Percentiles rank a stretch among this genome's conserved stretches.
These are phyloP conservation scores for Scalopus aquaticus DNA, from an alignment of 2,113 vertebrate species.

Conservation along the genomic window DNA sequence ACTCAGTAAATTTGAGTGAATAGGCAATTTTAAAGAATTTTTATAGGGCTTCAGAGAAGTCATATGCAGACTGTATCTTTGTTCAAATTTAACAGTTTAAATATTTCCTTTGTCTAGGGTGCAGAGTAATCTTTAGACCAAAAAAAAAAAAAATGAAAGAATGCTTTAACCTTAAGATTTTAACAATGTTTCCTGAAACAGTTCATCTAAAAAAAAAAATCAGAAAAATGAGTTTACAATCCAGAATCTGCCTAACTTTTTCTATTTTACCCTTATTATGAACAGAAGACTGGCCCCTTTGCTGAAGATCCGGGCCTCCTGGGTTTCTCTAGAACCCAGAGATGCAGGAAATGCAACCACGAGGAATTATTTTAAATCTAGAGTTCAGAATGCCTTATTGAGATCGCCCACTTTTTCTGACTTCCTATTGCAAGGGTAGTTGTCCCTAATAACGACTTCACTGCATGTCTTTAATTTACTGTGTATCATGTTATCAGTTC, in stretches of 20 bases:
- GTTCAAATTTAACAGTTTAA: constrained; percentile 99
- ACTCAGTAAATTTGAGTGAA: constrained; percentile 99
- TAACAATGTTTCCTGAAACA: constrained; percentile 65
- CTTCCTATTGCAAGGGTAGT: constrained; percentile 71
- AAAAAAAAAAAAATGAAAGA: constrained; percentile 74
- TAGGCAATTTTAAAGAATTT: constrained; percentile 99
- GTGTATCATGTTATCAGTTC: constrained; percentile 71
- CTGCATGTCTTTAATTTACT: constrained; percentile 77
- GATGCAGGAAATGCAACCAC: constrained; percentile 60
- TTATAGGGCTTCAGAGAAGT: constrained; percentile 97
- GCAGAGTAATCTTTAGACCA: constrained; percentile 92
- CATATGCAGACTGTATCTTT: constrained; percentile 97
- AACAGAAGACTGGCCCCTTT: neutral
- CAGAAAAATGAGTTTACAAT: neutral
- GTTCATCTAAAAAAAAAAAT: neutral
- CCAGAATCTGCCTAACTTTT: constrained; percentile 46
- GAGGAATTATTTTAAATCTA: constrained; percentile 62
- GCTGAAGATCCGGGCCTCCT: neutral
- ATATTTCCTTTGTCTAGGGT: constrained; percentile 97
- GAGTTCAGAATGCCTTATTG: constrained; percentile 70
- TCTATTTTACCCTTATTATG: neutral
- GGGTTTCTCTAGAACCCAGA: constrained; percentile 65
- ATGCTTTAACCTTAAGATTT: constrained; percentile 82
- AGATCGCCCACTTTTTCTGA: constrained; percentile 74
- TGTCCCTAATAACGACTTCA: constrained; percentile 76